Evolutionary conservation across 2,888 invertebrate species (phyloP).

Genomic region (Euclidia mi): DNA sequence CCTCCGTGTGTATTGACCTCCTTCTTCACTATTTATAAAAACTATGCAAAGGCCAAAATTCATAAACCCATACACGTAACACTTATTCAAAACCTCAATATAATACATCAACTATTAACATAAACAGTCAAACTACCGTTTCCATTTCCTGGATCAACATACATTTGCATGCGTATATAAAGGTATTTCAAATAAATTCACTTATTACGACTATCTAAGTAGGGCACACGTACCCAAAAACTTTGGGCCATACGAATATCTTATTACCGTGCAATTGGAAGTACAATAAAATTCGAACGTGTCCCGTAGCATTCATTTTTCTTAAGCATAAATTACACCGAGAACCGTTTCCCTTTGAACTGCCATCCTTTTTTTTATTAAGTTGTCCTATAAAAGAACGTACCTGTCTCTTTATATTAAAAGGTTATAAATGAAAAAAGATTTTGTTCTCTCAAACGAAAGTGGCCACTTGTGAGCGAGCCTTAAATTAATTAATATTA

Average conservation of each 20-base stretch:
- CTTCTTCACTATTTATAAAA: too few species aligned
- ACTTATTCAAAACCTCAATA: too few species aligned
- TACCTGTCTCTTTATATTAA: conserved; percentile 65
- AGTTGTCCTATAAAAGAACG: conserved; percentile 62
- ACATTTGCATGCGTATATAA: too few species aligned
- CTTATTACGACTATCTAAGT: conserved; percentile 27
- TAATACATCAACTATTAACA: too few species aligned
- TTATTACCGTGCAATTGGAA: conserved; percentile 59
- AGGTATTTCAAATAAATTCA: conserved; percentile 8
- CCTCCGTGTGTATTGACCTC: too few species aligned
- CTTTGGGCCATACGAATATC: conserved; percentile 48
- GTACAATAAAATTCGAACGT: conserved; percentile 79
- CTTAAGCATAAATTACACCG: conserved; percentile 72
- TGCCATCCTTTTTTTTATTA: conserved; percentile 67
- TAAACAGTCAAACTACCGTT: too few species aligned
- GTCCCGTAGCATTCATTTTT: conserved; percentile 70
- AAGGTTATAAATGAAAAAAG: conserved; percentile 66
- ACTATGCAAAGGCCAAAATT: too few species aligned
- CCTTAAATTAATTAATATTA: conserved; percentile 64
- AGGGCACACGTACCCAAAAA: conserved; percentile 32
- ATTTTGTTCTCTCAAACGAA: conserved; percentile 57
- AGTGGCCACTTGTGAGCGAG: conserved; percentile 58
- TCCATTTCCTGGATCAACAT: too few species aligned
- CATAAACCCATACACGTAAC: too few species aligned
- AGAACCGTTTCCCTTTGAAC: conserved; percentile 63